A percentile compares a stretch with the other conserved stretches of the same genome.
Conservation (phyloP, 2,888 invertebrate species). For the Drosophila subquinaria region DNA sequence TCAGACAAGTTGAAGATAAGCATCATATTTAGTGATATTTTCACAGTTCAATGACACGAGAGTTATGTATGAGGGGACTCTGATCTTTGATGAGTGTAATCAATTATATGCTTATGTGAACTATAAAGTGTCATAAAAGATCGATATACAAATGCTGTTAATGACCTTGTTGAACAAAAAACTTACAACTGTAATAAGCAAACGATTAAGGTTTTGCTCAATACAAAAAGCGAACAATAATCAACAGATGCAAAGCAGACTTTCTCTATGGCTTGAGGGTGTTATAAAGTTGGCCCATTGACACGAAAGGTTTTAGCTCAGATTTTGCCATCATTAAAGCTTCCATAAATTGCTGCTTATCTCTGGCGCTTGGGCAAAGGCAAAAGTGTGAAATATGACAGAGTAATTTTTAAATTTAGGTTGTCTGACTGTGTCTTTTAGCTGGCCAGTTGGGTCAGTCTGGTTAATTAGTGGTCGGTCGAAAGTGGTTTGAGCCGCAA, state of each 20-base stretch:
- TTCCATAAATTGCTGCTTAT: conserved; percentile 50
- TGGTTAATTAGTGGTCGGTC: conserved; percentile 49
- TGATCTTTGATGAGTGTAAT: conserved; percentile 17
- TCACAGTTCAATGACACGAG: conserved; percentile 11
- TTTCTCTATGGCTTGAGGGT: conserved; percentile 71
- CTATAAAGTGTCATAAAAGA: conserved; percentile 24
- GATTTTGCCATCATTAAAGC: conserved; percentile 69
- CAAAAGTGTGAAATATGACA: conserved; percentile 75
- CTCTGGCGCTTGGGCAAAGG: conserved; percentile 27
- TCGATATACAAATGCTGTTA: conserved; percentile 37
- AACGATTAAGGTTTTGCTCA: conserved; percentile 59
- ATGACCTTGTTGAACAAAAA: conserved; percentile 44
- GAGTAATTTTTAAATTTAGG: conserved; percentile 60
- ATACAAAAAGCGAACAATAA: conserved; percentile 40
- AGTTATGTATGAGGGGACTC: conserved; percentile 21
- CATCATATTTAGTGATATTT: conserved; percentile 28
- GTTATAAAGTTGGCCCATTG: conserved; percentile 67
- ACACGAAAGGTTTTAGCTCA: conserved; percentile 59
- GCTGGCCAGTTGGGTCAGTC: conserved; percentile 48
- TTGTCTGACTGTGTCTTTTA: conserved; percentile 14
- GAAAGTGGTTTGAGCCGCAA: conserved; percentile 39
- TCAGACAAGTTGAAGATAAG: conserved; percentile 24
- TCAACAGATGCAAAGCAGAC: conserved; percentile 43
- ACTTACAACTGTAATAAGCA: conserved; percentile 44
- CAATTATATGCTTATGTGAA: conserved; percentile 31